Evolutionary conservation across 2,888 invertebrate genomes (phyloP), one percentile per base, ranked within the genome.

Genomic region (Cenopis cana): DNA sequence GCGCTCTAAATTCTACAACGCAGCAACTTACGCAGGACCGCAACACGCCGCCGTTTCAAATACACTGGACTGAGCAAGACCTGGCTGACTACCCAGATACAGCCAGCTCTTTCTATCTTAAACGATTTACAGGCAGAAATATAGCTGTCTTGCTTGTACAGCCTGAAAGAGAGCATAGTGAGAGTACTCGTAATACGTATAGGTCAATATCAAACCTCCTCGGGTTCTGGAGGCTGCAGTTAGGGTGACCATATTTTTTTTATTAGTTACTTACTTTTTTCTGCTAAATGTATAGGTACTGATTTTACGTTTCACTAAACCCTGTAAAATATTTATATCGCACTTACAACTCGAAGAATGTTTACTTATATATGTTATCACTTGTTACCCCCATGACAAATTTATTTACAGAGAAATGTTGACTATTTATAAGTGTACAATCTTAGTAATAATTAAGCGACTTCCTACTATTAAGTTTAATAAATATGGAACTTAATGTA

Each of bases 201-300:
- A 93, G 93, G 93, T 93, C 93, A 93, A 93, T 93, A 93, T 93
- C 90, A 92, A 91, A 90, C 89, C 91, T 92, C 85, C 91, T 91
- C 90, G 90, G 91, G 88, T 86, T 86, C 90, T 87, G 93, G 93
- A 93, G 89, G 93, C 93, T 93, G 93, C 86, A 89, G 86, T 87
- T 91, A 89, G 88, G 89, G 88, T 90, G 83, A 70, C 86, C 83
- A 86, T 78, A 73, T 73, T 55, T 52, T 64, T 73, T 74, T 77
- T 77, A 74, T 72, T n/a, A n/a, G n/a, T n/a, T 17, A 18, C 33
- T 52, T 14, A 9, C 14, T 46, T 14, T 69, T 70, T 64, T 69
- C 55, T 33, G n/a, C 8, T 68, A 18, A 38, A 50, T 5, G 59
- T 29, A 38, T n/a, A n/a, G n/a, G n/a, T 50, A 50, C n/a, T 38